These are phyloP conservation scores for Otolemur crassicaudatus DNA, from an alignment of 2,797 vertebrate species.

Conservation along the genomic window DNA sequence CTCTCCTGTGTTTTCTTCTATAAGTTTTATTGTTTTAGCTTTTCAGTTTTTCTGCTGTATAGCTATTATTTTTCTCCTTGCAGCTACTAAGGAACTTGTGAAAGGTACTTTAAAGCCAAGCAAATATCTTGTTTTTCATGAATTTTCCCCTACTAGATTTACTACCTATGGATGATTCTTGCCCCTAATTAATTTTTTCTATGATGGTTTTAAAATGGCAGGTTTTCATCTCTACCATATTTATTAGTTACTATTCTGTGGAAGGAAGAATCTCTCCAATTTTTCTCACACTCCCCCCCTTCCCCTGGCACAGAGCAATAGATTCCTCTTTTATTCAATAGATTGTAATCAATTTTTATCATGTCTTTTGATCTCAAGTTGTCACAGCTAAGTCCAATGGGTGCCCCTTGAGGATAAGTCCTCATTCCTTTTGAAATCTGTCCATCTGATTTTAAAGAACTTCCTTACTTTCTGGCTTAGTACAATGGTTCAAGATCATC, in stretches of 20 bases:
- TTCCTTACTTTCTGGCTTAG: background rate
- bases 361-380: background rate
- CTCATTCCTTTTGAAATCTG: background rate
- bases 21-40: background rate
- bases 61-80: background rate
- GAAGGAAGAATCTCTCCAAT: background rate
- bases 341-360: background rate
- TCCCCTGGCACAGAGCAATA: background rate
- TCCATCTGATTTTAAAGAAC: background rate
- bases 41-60: background rate
- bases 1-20: background rate
- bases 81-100: background rate
- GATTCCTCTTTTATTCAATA: background rate
- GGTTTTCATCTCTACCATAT: background rate
- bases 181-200: background rate
- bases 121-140: background rate
- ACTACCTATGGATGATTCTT: background rate
- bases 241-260: background rate
- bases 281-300: background rate
- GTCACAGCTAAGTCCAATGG: background rate
- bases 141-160: background rate
- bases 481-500: background rate
- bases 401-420: background rate
- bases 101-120: background rate
- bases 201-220: background rate